Evolutionary conservation across 2,888 invertebrate genomes (phyloP).

Genomic region (Keiferia lycopersicella): DNA sequence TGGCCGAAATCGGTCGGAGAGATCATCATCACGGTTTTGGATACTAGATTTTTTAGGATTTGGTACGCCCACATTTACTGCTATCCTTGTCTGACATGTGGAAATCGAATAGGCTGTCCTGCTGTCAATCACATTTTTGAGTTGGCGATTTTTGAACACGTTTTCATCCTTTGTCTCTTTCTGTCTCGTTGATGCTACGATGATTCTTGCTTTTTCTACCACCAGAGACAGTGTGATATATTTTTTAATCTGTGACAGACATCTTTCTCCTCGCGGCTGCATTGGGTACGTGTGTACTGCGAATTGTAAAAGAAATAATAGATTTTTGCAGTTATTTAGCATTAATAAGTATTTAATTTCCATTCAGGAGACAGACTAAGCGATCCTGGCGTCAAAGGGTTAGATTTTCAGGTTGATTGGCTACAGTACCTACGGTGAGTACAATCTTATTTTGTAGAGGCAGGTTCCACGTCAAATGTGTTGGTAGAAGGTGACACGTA

Average conservation of each 20-base stretch:
- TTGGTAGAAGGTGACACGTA: constrained; percentile 79
- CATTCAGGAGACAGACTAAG: constrained; percentile 63
- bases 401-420: constrained; percentile 72
- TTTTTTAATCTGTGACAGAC: constrained; percentile 34
- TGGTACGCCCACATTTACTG: background rate
- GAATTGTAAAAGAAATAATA: constrained; percentile 43
- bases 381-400: constrained; percentile 72
- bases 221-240: constrained; percentile 3
- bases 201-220: constrained; percentile 8
- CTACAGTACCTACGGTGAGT: constrained; percentile 78
- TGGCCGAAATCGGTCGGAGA: too few relatives aligned
- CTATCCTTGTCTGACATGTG: background rate
- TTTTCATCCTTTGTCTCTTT: background rate
- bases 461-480: constrained; percentile 80
- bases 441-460: constrained; percentile 57
- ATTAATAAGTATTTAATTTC: constrained; percentile 51
- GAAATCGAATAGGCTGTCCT: background rate
- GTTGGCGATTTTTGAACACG: constrained; percentile 3
- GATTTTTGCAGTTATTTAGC: constrained; percentile 44
- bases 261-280: constrained; percentile 74
- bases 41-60: background rate
- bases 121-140: constrained; percentile 7
- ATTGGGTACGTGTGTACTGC: constrained; percentile 69
- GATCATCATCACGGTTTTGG: too few relatives aligned
- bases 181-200: background rate